These are phyloP conservation scores for Gila orcuttii DNA, from an alignment of 2,113 vertebrate genomes.

Conservation along the genomic window DNA sequence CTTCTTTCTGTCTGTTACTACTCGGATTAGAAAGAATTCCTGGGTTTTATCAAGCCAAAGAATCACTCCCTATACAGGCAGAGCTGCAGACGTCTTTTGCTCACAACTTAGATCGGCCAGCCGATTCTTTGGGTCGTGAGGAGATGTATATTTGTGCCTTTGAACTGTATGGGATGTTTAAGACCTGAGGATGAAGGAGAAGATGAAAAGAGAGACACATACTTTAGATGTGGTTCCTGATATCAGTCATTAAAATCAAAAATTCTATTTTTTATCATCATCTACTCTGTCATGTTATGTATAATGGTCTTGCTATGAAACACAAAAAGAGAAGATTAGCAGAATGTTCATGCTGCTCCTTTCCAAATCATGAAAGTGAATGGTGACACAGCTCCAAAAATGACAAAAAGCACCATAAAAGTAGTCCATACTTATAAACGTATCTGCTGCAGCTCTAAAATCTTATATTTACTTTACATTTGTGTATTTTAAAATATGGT, in stretches of 20 bases:
- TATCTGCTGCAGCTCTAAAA: too few species aligned
- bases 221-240: slow-evolving; percentile 9
- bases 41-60: slow-evolving; percentile 72
- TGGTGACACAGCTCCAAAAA: not conserved
- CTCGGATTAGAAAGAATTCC: slow-evolving; percentile 70
- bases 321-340: not conserved
- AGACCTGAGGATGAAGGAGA: slow-evolving; percentile 1
- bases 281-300: not conserved
- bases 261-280: not conserved
- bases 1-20: slow-evolving; percentile 65
- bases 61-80: slow-evolving; percentile 62
- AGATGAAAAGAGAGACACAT: not conserved
- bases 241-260: not conserved
- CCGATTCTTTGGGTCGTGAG: not conserved
- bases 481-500: too few species aligned
- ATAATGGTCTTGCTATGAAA: not conserved
- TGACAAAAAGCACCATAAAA: not conserved
- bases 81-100: slow-evolving; percentile 15
- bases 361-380: not conserved
- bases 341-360: not conserved
- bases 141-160: slow-evolving; percentile 32
- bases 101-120: slow-evolving; percentile 14
- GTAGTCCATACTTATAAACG: not conserved
- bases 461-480: too few species aligned
- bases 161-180: slow-evolving; percentile 34